Evolutionary conservation across 2,888 invertebrate species (phyloP), one percentile per base, ranked within the genome.

Genomic region (Chorisops tibialis): DNA sequence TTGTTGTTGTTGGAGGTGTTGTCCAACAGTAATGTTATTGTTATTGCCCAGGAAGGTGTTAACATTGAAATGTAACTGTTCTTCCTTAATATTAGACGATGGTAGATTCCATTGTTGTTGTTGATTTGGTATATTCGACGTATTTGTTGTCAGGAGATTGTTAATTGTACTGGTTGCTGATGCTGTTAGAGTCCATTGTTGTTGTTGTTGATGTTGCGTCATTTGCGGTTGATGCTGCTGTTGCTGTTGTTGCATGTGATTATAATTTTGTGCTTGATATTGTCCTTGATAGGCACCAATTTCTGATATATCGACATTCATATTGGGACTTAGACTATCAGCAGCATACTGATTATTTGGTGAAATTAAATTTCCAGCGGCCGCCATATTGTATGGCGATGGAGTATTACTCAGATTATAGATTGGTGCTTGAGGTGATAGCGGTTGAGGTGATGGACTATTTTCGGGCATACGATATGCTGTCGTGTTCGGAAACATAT

Each of bases 371-470:
- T 30, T 54, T 5, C 63, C 67, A 9, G 67, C 66, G 1, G 62
- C 45, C n/a, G 50, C 35, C 67, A 74, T 70, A 39, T 70, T 73
- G 59, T 75, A 76, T 14, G 77, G 75, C 24, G 75, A 76, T 59
- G 75, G 74, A 21, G 74, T 73, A 68, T 75, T 75, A 62, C 72
- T 73, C 54, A 69, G 67, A 51, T 67, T 73, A 65, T 75, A 74
- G 19, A 70, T 18, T 12, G 63, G 72, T 68, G 70, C 73, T 18
- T 72, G 68, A 11, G 77, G 76, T n/a, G 78, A 76, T 37, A 73
- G 62, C 11, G 78, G 76, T 68, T 76, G 77, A 1, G 78, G 77
- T 4, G 78, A 78, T 24, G 78, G 77, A 43, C 75, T 76, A 59
- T 74, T 67, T 63, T 75, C 74, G 2, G 74, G 72, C 41, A 68